Evolutionary conservation across 2,113 vertebrate species (phyloP).

Genomic region (Atractosteus spatula): DNA sequence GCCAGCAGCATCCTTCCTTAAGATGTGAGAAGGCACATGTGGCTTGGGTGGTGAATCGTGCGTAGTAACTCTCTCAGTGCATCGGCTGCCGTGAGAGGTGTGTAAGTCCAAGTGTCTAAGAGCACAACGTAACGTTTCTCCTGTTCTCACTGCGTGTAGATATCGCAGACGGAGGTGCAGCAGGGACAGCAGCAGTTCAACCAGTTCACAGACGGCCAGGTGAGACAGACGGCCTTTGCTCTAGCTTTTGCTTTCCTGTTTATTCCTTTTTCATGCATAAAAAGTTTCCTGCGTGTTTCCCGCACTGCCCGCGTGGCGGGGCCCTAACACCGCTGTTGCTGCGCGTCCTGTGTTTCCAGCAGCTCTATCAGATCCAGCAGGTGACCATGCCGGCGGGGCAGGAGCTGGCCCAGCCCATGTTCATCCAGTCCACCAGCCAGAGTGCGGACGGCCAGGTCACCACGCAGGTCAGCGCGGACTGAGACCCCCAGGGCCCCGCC

Average conservation of each 20-base stretch:
- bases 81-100: too few species aligned
- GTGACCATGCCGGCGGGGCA: constrained; percentile 97
- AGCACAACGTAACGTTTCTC: neutral
- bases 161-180: constrained; percentile 91
- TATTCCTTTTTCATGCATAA: neutral
- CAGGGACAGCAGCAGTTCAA: constrained; percentile 96
- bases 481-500: constrained; percentile 46
- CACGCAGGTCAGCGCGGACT: constrained; percentile 89
- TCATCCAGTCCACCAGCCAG: constrained; percentile 94
- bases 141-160: constrained; percentile 53
- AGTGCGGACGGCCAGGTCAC: constrained; percentile 84
- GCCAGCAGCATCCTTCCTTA: too few species aligned
- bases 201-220: constrained; percentile 98
- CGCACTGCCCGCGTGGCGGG: too few species aligned
- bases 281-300: neutral
- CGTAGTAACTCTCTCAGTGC: too few species aligned
- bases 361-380: constrained; percentile 99
- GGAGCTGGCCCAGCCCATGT: constrained; percentile 94
- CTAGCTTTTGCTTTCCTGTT: neutral
- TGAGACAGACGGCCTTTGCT: constrained; percentile 41
- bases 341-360: constrained; percentile 56
- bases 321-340: neutral
- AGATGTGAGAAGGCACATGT: too few species aligned
- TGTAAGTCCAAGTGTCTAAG: too few species aligned
- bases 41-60: neutral